Base-by-base conservation (phyloP, 2,888 invertebrate genomes). In the Papilio gigon region DNA sequence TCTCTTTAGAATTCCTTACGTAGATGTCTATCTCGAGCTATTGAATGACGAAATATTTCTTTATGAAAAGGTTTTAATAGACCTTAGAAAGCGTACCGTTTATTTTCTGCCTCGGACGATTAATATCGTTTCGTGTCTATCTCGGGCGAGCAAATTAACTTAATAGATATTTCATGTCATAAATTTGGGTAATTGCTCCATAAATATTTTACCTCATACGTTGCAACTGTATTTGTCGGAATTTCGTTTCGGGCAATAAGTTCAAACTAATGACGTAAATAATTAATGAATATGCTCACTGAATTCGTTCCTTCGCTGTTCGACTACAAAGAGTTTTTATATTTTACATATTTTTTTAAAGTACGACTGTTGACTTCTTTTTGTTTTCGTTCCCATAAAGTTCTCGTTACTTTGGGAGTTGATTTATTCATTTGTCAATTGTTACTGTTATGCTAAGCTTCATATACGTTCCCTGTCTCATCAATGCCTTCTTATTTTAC, bases 111-210 rank as follows among this genome's bases (percentile, higher is more conserved):
- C 4, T 30, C n/a, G 27, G 17, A 65, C 12, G 33, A 50, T 65
- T 60, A 60, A 61, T 65, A 17, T 56, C 22, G 30, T 33, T 53
- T 37, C 58, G 33, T 58, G 53, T 42, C 22, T 61, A 50, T 40
- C 37, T 40, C 22, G 53, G 35, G 12, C 50, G 47, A 56, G 37
- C 25, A 71, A 68, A 70, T 65, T 71, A 76, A 75, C 73, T 72
- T 78, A 78, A 78, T 77, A 75, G 75, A 68, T 70, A 71, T 72
- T 70, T 74, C 70, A 67, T 68, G 72, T 74, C 77, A 79, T 81
- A 78, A 77, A 80, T 82, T 77, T 72, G 71, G 71, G 74, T 80
- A 84, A 83, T 83, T 78, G 79, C 72, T 71, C 76, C 74, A 79
- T 84, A 80, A 84, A 83, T 79, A 80, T 80, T 77, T 78, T 78